Percentiles rank a stretch among this genome's conserved stretches.
Evolutionary conservation across 1,140 invertebrate genomes (phyloP).

Genomic region (Pseudomyrmex pallidus): DNA sequence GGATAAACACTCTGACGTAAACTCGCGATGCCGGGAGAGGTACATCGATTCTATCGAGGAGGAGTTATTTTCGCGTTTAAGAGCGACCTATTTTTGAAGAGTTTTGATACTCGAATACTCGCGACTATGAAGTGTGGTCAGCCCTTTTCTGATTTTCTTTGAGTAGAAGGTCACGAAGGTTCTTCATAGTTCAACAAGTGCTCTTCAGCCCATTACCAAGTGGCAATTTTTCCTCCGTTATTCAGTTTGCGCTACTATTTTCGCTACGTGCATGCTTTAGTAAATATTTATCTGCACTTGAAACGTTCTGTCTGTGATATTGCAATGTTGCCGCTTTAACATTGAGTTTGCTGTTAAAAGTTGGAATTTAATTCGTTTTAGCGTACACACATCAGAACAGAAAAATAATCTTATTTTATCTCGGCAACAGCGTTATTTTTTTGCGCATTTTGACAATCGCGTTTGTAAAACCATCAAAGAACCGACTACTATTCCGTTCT

Average conservation of each 20-base stretch:
- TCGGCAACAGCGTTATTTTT: neutral
- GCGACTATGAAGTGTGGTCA: conserved; percentile 46
- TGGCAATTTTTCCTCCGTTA: conserved; percentile 46
- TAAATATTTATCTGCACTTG: neutral
- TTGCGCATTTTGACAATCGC: neutral
- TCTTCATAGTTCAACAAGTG: conserved; percentile 57
- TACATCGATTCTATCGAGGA: conserved; percentile 42
- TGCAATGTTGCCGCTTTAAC: neutral
- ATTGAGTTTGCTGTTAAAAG: neutral
- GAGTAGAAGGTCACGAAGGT: conserved; percentile 47
- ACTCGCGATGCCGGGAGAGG: conserved; percentile 25
- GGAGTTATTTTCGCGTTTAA: conserved; percentile 54
- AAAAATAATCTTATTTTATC: conserved; percentile 14
- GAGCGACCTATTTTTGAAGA: conserved; percentile 56
- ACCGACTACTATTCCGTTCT: neutral
- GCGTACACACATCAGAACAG: neutral
- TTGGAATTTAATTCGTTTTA: conserved; percentile 20
- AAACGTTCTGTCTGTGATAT: neutral
- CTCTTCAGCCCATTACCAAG: conserved; percentile 35
- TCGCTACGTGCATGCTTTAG: neutral
- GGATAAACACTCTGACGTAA: conserved; percentile 58
- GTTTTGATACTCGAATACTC: conserved; percentile 44
- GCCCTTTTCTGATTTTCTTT: conserved; percentile 52
- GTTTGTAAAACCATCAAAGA: neutral
- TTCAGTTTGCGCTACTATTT: conserved; percentile 7